Percentiles rank a stretch among this genome's conserved stretches.
phyloP scores from a whole-genome alignment of 2,113 vertebrate genomes.

The Campylomormyrus tamandua region DNA sequence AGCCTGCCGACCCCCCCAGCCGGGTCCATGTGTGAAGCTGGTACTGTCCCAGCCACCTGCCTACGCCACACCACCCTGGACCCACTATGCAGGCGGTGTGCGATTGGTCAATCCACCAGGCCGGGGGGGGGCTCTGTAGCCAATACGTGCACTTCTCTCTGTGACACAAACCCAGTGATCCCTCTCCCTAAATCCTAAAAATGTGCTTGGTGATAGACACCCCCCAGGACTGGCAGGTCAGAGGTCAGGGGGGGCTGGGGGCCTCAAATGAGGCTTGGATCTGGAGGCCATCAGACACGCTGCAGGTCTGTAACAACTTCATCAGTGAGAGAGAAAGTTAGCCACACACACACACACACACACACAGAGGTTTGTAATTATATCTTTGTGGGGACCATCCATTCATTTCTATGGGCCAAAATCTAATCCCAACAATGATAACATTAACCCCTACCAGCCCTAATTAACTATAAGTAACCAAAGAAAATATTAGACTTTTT shows the following conservation, averaged over 20 bases:
- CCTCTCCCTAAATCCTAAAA: background rate
- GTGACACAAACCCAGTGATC: background rate
- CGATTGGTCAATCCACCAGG: background rate
- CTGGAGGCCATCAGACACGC: background rate
- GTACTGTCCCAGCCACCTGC: background rate
- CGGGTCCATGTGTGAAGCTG: background rate
- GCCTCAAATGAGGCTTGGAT: background rate
- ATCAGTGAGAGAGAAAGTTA: background rate
- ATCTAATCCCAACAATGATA: too few species aligned
- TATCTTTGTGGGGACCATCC: too few species aligned
- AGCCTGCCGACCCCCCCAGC: background rate
- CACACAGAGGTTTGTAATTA: background rate
- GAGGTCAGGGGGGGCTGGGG: background rate
- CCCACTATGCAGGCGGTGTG: background rate
- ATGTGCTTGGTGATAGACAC: background rate
- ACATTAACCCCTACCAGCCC: too few species aligned
- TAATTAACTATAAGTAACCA: too few species aligned
- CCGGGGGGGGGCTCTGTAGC: background rate
- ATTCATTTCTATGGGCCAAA: too few species aligned
- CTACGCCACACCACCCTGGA: too few species aligned
- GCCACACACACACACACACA: background rate
- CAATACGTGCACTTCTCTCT: background rate
- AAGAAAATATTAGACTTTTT: too few species aligned
- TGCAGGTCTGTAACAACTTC: background rate
- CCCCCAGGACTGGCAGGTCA: background rate